phyloP scores from a whole-genome alignment of 2,888 invertebrate species.

The Gymnocheta viridis region DNA sequence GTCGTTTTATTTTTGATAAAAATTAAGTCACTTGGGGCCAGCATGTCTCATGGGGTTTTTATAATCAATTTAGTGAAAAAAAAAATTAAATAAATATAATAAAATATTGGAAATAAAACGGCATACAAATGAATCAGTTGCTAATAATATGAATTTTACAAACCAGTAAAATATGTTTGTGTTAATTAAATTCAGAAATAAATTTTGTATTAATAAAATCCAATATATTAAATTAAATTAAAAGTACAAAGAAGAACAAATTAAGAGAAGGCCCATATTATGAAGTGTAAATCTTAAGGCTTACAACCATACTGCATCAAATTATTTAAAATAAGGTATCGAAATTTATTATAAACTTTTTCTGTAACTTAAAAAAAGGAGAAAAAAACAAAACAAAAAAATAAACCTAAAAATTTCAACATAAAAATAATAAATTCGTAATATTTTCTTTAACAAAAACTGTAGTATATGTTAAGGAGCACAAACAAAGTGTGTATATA shows the following conservation, averaged over 20 bases:
- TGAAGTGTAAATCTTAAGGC: too few relatives aligned
- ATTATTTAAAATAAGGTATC: not conserved
- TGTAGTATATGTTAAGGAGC: not conserved
- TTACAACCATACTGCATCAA: too few relatives aligned
- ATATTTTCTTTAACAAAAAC: conserved; percentile 6
- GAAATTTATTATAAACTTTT: too few relatives aligned
- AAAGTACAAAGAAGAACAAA: too few relatives aligned
- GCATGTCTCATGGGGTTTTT: not conserved
- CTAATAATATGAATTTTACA: too few relatives aligned
- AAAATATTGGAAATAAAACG: not conserved
- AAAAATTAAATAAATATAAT: not conserved
- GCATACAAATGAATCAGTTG: not conserved
- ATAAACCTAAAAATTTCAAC: not conserved
- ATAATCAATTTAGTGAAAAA: not conserved
- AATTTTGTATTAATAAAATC: too few relatives aligned
- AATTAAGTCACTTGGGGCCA: conserved; percentile 16
- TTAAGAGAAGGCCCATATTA: too few relatives aligned
- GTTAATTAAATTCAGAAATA: too few relatives aligned
- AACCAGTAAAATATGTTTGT: too few relatives aligned
- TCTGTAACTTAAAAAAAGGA: not conserved
- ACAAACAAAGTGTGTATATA: not conserved
- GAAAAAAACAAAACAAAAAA: not conserved
- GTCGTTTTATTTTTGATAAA: not conserved
- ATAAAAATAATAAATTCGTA: conserved; percentile 45
- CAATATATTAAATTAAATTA: too few relatives aligned